These are phyloP conservation scores for Peribatodes rhomboidaria DNA, from an alignment of 2,888 invertebrate species.

Conservation along the genomic window DNA sequence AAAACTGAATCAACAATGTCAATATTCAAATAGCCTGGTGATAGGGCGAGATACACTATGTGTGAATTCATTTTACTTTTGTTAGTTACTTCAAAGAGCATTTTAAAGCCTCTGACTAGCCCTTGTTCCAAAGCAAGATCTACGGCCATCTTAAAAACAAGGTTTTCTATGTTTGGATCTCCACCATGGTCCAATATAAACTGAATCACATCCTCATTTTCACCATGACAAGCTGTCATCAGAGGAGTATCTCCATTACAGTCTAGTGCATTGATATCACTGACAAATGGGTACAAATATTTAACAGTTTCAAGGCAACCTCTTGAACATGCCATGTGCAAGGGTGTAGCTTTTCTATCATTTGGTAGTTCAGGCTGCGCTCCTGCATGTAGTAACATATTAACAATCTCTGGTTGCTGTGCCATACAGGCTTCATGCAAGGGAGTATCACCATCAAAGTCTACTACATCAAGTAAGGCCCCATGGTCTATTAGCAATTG, in stretches of 20 bases:
- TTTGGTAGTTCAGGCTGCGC: conserved; percentile 75
- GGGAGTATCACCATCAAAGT: conserved; percentile 83
- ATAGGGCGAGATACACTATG: conserved; percentile 71
- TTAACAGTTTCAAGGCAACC: conserved; percentile 68
- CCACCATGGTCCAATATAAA: conserved; percentile 74
- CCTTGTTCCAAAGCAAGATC: conserved; percentile 71
- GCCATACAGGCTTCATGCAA: conserved; percentile 77
- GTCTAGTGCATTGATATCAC: conserved; percentile 70
- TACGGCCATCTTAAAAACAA: conserved; percentile 66
- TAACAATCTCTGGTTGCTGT: conserved; percentile 63
- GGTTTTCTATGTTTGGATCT: conserved; percentile 72
- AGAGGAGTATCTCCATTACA: conserved; percentile 71
- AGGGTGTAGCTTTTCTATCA: conserved; percentile 70
- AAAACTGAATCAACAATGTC: conserved; percentile 74
- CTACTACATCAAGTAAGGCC: conserved; percentile 75
- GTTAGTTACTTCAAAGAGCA: conserved; percentile 66
- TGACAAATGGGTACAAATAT: conserved; percentile 68
- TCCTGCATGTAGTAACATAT: conserved; percentile 74
- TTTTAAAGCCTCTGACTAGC: conserved; percentile 64
- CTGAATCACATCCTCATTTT: conserved; percentile 66
- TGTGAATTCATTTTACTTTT: conserved; percentile 64
- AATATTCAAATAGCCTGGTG: conserved; percentile 78
- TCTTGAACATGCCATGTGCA: conserved; percentile 79
- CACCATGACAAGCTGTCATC: conserved; percentile 68
- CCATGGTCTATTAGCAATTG: conserved; percentile 74